A percentile compares a stretch with the other conserved stretches of the same genome.
phyloP scores from a whole-genome alignment of 2,113 vertebrate species.

The Mastomys natalensis region DNA sequence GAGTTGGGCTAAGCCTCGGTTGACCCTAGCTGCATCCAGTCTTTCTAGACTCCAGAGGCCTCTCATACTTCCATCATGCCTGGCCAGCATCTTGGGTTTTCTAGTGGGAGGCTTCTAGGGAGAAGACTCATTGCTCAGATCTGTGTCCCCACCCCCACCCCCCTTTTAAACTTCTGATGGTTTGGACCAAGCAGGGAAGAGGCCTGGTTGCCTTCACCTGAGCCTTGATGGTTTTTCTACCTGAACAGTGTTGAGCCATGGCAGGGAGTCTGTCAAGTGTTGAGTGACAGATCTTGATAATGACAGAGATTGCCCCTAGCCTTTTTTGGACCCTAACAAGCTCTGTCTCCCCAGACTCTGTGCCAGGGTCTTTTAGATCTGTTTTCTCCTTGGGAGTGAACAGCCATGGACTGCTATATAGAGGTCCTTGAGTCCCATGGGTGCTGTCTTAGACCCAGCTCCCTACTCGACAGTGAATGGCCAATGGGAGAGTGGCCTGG shows the following conservation, averaged over 20 bases:
- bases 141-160: not conserved
- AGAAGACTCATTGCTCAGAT: conserved; percentile 1
- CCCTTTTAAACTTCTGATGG: not conserved
- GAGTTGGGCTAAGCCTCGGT: conserved; percentile 79
- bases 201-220: not conserved
- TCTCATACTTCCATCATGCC: not conserved
- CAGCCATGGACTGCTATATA: not conserved
- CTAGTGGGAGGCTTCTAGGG: not conserved
- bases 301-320: not conserved
- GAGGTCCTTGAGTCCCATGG: not conserved
- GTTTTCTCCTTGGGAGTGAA: not conserved
- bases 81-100: not conserved
- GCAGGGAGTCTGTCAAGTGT: not conserved
- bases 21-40: not conserved
- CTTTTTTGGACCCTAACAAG: not conserved
- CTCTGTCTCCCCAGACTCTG: not conserved
- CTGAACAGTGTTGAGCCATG: not conserved
- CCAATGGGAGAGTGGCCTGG: not conserved
- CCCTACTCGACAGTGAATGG: not conserved
- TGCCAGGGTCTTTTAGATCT: not conserved
- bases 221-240: not conserved
- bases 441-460: not conserved
- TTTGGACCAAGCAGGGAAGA: not conserved
- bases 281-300: not conserved
- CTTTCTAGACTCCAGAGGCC: not conserved